Evolutionary conservation across 2,888 invertebrate genomes (phyloP).

Genomic region (Drosophila multiciliata): DNA sequence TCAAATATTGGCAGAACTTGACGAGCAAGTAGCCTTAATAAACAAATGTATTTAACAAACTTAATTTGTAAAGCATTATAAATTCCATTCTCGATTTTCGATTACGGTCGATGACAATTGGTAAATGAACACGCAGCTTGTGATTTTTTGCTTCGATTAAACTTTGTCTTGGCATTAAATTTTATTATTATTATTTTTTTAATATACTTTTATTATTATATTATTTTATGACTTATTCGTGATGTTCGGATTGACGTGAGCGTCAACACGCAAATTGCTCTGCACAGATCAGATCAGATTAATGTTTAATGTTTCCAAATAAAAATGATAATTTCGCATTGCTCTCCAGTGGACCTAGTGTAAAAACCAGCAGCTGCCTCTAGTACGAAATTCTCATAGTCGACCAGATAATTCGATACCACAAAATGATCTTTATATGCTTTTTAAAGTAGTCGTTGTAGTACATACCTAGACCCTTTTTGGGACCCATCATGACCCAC

Average conservation of each 20-base stretch:
- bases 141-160: conserved; percentile 33
- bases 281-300: too few relatives aligned
- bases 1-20: too few relatives aligned
- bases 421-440: conserved; percentile 26
- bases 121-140: conserved; percentile 32
- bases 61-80: conserved; percentile 10
- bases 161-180: conserved; percentile 31
- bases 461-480: conserved; percentile 87
- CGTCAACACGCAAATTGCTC: too few relatives aligned
- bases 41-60: conserved; percentile 1
- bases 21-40: conserved; percentile 45
- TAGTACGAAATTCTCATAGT: conserved; percentile 86
- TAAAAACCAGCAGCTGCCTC: conserved; percentile 86
- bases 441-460: background rate
- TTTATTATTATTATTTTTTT: conserved; percentile 32
- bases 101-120: conserved; percentile 38
- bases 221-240: too few relatives aligned
- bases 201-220: background rate
- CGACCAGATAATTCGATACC: conserved; percentile 86
- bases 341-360: too few relatives aligned
- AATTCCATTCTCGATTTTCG: conserved; percentile 17
- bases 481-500: conserved; percentile 90
- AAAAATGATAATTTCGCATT: too few relatives aligned
- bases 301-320: conserved; percentile 83
- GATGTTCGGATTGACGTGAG: too few relatives aligned